Evolutionary conservation across 2,113 vertebrate genomes (phyloP), one percentile per base, ranked within the genome.

Genomic region (Atlantisia rogersi): DNA sequence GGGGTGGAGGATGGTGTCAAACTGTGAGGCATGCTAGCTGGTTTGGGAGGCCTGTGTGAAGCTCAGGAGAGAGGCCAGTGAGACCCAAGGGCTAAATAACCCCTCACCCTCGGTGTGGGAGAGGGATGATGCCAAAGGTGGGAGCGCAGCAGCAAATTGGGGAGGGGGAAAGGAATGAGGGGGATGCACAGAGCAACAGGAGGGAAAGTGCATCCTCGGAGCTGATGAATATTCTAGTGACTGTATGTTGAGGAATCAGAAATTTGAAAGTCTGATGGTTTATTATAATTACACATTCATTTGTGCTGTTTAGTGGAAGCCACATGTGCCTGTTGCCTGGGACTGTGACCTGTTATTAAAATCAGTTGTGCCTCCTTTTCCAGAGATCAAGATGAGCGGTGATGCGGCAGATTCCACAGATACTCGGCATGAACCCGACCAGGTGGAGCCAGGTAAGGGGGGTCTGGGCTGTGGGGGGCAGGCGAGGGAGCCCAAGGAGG

Each of bases 311-410:
- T 96, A 95, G 98, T 98, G 97, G 97, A 97, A 98, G 98, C 97
- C 98, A 97, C 96, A 95, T 98, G 92, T 98, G 93, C 97, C 96
- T 94, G 94, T 90, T 97, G 97, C 95, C 92, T 98, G 97, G 98
- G 98, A 97, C 97, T 97, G 96, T 98, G 98, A 98, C 98, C 98
- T 98, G 97, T 97, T 98, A 99, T 98, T 98, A 99, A 99, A 99
- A 99, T 99, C 97, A 98, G 98, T 97, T 98, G 97, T 98, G 98
- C 98, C 98, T 99, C 97, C 93, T 96, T 94, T 94, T 68, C 15
- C 98, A 99, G 99, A 98, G 98, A 98, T 99, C 98, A 99, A 99
- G 98, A 99, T 99, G 99, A 99, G 99, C 89, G 97, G 99, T 56
- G 98, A 99, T 92, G 94, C 98, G 6, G 98, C 98, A 68, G 99